Evolutionary conservation across 2,888 invertebrate genomes (phyloP).

Genomic region (Myopa tessellatipennis): DNA sequence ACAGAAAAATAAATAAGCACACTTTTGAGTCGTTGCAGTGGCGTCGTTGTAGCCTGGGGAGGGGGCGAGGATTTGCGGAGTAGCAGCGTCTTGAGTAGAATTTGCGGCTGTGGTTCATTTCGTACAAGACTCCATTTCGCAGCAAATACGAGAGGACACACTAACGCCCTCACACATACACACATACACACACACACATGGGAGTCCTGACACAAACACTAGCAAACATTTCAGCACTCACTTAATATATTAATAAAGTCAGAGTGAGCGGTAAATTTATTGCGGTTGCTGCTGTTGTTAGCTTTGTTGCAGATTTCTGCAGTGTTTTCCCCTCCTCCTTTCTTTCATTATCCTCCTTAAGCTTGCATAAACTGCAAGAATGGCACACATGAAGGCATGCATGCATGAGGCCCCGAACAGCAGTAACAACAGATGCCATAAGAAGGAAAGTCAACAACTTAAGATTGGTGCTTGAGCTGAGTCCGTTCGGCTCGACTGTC

Average conservation of each 20-base stretch:
- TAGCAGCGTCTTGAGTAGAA: constrained; percentile 14
- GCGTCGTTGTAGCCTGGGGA: too few relatives aligned
- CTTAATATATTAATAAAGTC: constrained; percentile 35
- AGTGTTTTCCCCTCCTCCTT: not conserved
- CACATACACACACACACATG: not conserved
- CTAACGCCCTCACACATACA: not conserved
- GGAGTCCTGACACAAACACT: constrained; percentile 2
- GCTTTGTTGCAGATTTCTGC: constrained; percentile 17
- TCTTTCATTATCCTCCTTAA: not conserved
- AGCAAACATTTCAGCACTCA: constrained; percentile 17
- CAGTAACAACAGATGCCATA: too few relatives aligned
- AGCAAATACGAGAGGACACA: not conserved
- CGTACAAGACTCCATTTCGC: constrained; percentile 4
- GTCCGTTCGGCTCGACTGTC: not conserved
- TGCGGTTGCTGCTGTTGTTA: constrained; percentile 21
- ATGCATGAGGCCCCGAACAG: not conserved
- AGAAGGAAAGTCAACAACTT: constrained; percentile 5
- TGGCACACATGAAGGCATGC: not conserved
- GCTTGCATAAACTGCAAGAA: not conserved
- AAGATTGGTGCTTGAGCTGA: constrained; percentile 12
- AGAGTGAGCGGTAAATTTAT: constrained; percentile 3
- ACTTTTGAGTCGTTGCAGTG: not conserved
- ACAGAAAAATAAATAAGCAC: not conserved
- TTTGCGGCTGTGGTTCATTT: constrained; percentile 24
- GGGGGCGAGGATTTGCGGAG: not conserved